Evolutionary conservation across 2,797 vertebrate species (phyloP).

Genomic region (Malurus splendens): DNA sequence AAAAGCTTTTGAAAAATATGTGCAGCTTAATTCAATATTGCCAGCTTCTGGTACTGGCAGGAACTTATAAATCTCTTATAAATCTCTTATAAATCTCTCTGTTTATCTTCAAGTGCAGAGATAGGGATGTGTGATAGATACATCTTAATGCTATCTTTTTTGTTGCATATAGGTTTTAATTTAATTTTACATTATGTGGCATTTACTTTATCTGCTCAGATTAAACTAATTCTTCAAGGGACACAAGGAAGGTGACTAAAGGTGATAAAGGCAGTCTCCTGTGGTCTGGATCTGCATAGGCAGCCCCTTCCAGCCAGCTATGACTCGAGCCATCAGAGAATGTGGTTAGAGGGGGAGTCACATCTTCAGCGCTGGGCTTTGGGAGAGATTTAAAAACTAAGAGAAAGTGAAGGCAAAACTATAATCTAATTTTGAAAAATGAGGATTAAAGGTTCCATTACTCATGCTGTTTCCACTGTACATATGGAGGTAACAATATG

Average conservation of each 20-base stretch:
- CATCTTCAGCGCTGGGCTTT: neutral
- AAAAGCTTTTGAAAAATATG: constrained; percentile 44
- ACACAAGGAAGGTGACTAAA: constrained; percentile 53
- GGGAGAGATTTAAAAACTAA: constrained; percentile 41
- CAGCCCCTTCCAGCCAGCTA: constrained; percentile 6
- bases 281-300: constrained; percentile 43
- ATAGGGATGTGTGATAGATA: constrained; percentile 28
- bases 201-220: constrained; percentile 52
- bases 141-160: constrained; percentile 47
- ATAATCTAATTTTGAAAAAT: constrained; percentile 74
- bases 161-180: constrained; percentile 41
- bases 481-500: constrained; percentile 66
- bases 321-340: constrained; percentile 26
- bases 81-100: constrained; percentile 56
- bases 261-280: constrained; percentile 52
- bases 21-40: constrained; percentile 49
- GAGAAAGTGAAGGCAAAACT: constrained; percentile 63
- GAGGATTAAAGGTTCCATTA: constrained; percentile 74
- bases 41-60: constrained; percentile 40
- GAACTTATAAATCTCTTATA: neutral
- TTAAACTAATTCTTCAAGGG: constrained; percentile 60
- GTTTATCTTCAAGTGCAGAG: constrained; percentile 48
- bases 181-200: constrained; percentile 42
- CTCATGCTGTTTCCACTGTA: constrained; percentile 69
- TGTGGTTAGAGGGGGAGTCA: constrained; percentile 15